Base-by-base conservation (phyloP, 2,113 vertebrate species). In the Aspiorhynchus laticeps region DNA sequence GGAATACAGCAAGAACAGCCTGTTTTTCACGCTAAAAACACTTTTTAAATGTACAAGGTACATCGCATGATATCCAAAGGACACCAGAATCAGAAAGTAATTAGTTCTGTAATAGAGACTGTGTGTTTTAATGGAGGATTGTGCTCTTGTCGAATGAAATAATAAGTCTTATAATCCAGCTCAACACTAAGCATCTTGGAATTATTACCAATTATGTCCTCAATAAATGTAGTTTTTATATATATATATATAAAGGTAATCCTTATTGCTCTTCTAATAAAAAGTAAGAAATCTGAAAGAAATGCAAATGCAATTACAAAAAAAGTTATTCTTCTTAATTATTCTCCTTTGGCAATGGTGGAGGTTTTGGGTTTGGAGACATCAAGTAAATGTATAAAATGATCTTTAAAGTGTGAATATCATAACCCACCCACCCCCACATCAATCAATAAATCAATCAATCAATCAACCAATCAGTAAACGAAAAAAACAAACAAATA, bases 141-240 rank as follows among this genome's bases (percentile, higher is more conserved):
- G 69, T 33, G 17, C 46, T 77, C 36, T 43, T 9, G 36, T 80
- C 24, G 4, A 63, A 41, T 19, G n/a, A 77, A 77, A 31, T 26
- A 80, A 80, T 56, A 79, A 61, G 15, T 46, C 5, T 19, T 24
- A 21, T 83, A 83, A 83, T 83, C 80, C 41, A 48, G 10, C 63
- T 33, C 7, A 83, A 31, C 41, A 51, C 41, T 69, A 69, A 83
- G 28, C 26, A 21, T 10, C 63, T 51, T 48, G n/a, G 11, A 51
- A 51, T 69, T 83, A 69, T 65, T 69, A 21, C 41, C 31, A 63
- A 83, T 83, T 33, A 69, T 24, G 38, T 43, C 7, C 21, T 81
- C 21, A 38, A 12, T 59, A 41, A 11, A 24, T 38, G 19, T 15
- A 7, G 5, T 26, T 7, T 28, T 65, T n/a, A n/a, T n/a, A n/a